Conservation (phyloP, 2,797 vertebrate genomes). For the Miichthys miiuy region DNA sequence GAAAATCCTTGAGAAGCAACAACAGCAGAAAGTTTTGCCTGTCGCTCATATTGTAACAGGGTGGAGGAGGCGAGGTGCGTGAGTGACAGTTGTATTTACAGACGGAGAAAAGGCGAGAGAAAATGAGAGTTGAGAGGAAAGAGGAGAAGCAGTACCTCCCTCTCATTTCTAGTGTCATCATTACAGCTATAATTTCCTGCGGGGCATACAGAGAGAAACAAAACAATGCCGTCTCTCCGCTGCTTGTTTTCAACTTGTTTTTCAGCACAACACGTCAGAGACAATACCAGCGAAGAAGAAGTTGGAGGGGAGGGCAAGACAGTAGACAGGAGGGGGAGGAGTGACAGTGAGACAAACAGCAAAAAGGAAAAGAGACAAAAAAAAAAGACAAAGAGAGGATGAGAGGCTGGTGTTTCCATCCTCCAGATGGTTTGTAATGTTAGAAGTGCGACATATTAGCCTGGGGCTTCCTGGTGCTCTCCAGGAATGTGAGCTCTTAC, state of each 20-base stretch:
- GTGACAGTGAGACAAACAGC: slow-evolving; percentile 44
- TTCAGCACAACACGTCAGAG: slow-evolving; percentile 30
- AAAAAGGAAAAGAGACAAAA: background rate
- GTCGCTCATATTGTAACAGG: slow-evolving; percentile 16
- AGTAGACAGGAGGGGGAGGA: slow-evolving; percentile 12
- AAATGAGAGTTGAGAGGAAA: slow-evolving; percentile 31
- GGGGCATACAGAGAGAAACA: slow-evolving; percentile 33
- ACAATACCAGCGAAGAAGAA: slow-evolving; percentile 18
- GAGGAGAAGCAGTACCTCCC: slow-evolving; percentile 15
- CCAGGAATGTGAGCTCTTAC: slow-evolving; percentile 73
- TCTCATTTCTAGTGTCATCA: slow-evolving; percentile 45
- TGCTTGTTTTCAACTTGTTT: slow-evolving; percentile 19
- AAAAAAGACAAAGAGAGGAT: slow-evolving; percentile 43
- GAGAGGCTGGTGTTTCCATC: slow-evolving; percentile 62
- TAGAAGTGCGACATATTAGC: slow-evolving; percentile 74
- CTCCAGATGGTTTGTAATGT: slow-evolving; percentile 72
- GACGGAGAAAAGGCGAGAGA: background rate
- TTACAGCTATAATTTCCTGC: slow-evolving; percentile 48
- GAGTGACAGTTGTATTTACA: slow-evolving; percentile 52
- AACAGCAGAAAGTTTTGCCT: slow-evolving; percentile 17
- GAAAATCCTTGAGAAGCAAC: slow-evolving; percentile 33
- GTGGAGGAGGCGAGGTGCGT: background rate
- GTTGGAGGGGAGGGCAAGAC: background rate
- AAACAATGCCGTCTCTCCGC: slow-evolving; percentile 30
- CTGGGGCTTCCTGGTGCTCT: slow-evolving; percentile 68